phyloP scores from a whole-genome alignment of 2,888 invertebrate species.

The Oscheius sp. region DNA sequence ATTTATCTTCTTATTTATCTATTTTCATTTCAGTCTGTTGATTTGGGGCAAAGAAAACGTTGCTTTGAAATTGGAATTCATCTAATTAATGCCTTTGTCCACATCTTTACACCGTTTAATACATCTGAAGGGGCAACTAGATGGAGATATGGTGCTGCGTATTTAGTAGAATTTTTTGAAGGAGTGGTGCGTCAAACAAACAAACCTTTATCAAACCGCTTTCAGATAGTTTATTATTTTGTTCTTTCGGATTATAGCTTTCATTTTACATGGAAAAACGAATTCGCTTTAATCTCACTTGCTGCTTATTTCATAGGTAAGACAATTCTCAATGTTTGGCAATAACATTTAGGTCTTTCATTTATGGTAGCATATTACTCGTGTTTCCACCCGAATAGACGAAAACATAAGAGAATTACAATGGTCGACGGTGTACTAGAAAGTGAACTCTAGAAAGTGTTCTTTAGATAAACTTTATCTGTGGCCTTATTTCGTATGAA shows the following conservation, averaged over 20 bases:
- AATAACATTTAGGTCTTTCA: slow-evolving; percentile 37
- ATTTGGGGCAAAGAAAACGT: slow-evolving; percentile 32
- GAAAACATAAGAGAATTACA: slow-evolving; percentile 28
- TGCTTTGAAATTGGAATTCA: slow-evolving; percentile 43
- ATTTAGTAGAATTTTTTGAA: slow-evolving; percentile 54
- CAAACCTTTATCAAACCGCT: neutral
- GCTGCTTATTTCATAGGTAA: neutral
- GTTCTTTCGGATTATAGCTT: neutral
- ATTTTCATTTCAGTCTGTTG: slow-evolving; percentile 37
- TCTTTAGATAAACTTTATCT: neutral
- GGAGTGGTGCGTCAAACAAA: slow-evolving; percentile 38
- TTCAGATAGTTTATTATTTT: slow-evolving; percentile 20
- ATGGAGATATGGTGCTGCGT: slow-evolving; percentile 49
- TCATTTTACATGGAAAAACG: neutral
- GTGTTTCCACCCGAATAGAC: slow-evolving; percentile 54
- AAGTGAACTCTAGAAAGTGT: neutral
- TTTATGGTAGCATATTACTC: slow-evolving; percentile 53
- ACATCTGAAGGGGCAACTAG: slow-evolving; percentile 58
- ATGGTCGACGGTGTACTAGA: neutral
- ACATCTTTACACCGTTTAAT: slow-evolving; percentile 62
- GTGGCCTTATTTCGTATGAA: too few relatives aligned
- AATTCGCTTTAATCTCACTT: neutral
- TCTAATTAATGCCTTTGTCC: slow-evolving; percentile 53
- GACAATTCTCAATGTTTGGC: neutral
- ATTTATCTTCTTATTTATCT: too few relatives aligned